A percentile compares a stretch with the other conserved stretches of the same genome.
phyloP scores from a whole-genome alignment of 2,888 invertebrate genomes.

The Ceriagrion tenellum region DNA sequence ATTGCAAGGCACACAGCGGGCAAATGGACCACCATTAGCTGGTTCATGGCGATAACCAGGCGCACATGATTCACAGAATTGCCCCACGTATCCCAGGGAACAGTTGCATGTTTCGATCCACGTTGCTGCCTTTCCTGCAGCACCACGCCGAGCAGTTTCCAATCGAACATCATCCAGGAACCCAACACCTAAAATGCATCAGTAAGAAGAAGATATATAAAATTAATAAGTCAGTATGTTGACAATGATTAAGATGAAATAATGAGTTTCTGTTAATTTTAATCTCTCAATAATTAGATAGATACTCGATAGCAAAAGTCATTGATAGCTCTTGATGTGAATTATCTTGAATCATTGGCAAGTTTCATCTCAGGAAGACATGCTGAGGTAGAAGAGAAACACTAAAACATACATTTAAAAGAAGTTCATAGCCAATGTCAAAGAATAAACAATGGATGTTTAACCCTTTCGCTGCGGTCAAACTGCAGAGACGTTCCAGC shows the following conservation, averaged over 20 bases:
- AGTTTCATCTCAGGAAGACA: too few species aligned
- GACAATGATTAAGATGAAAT: background rate
- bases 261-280: too few species aligned
- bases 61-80: conserved; percentile 98
- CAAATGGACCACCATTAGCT: conserved; percentile 94
- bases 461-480: too few species aligned
- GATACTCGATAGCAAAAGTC: background rate
- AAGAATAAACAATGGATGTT: too few species aligned
- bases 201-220: background rate
- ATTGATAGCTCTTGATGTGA: background rate
- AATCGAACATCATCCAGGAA: conserved; percentile 93
- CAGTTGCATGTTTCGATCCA: conserved; percentile 98
- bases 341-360: background rate
- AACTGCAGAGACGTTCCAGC: too few species aligned
- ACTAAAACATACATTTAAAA: too few species aligned
- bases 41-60: conserved; percentile 96
- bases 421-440: too few species aligned
- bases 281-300: too few species aligned
- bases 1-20: conserved; percentile 96
- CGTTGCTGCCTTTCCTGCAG: conserved; percentile 88
- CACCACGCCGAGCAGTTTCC: conserved; percentile 91
- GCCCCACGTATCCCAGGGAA: conserved; percentile 91
- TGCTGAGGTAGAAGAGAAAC: too few species aligned
- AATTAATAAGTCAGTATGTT: background rate
- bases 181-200: conserved; percentile 82